phyloP scores from a whole-genome alignment of 2,888 invertebrate genomes.

The Ligdia adustata region DNA sequence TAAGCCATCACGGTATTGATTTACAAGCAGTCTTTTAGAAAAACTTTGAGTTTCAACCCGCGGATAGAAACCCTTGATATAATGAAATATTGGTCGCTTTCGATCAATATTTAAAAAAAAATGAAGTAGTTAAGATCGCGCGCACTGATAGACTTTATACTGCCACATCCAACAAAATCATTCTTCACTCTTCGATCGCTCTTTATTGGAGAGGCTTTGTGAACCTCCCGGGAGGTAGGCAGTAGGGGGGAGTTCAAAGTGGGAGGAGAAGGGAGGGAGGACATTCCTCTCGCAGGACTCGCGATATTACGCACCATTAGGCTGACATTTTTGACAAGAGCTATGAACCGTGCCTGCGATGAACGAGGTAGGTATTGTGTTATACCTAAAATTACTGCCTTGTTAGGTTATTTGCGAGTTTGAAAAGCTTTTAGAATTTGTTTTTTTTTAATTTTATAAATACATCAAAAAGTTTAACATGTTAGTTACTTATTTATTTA shows the following conservation, averaged over 20 bases:
- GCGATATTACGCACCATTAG: slow-evolving; percentile 51
- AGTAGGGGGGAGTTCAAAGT: slow-evolving; percentile 9
- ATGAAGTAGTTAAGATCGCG: no score
- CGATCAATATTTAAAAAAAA: no score
- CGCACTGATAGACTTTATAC: not conserved
- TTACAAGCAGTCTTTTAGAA: no score
- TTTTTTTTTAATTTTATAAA: no score
- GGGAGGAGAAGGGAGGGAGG: slow-evolving; percentile 27
- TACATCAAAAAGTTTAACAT: no score
- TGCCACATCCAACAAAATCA: slow-evolving; percentile 24
- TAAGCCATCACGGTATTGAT: no score
- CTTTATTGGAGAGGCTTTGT: slow-evolving; percentile 54
- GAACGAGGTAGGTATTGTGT: slow-evolving; percentile 6
- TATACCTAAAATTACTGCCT: not conserved
- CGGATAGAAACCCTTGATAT: no score
- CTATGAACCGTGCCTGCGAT: slow-evolving; percentile 22
- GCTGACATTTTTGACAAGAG: slow-evolving; percentile 44
- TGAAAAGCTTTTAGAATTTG: not conserved
- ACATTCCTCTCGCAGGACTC: slow-evolving; percentile 43
- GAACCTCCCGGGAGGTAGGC: slow-evolving; percentile 24
- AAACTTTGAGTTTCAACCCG: no score
- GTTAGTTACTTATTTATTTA: no score
- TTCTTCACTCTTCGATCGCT: slow-evolving; percentile 37
- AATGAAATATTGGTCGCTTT: no score
- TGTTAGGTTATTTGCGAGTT: not conserved